Evolutionary conservation across 2,888 invertebrate species (phyloP), one percentile per base, ranked within the genome.

Genomic region (Oegoconia quadripuncta): DNA sequence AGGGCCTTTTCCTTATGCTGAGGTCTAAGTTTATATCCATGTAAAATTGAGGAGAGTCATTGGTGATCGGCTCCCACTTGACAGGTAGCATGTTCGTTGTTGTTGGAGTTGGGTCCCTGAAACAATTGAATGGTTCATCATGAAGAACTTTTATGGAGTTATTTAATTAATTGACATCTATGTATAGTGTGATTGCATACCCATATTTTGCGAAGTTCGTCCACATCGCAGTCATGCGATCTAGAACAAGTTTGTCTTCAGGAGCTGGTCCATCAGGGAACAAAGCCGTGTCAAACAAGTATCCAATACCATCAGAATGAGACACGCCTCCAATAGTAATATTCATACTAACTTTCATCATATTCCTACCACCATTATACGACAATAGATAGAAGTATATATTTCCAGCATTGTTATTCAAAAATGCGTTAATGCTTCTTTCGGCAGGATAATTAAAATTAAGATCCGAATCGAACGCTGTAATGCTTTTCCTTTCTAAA

Each of bases 201-300:
- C 74, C 58, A 29, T 62, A 68, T 56, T 80, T 82, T 0, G 56
- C 75, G 34, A 80, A 81, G 42, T 82, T 82, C 0, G 81, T 65
- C 81, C 81, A 82, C 61, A 82, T 57, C 0, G 62, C 60, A 0
- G 78, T 79, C 48, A 82, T 65, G 11, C 63, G 60, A 33, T 79
- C 65, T 17, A 74, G 59, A 0, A 62, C 40, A 1, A 69, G 34
- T 51, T 67, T 52, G 48, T 82, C 82, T 29, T 55, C 44, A 2
- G 37, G 15, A 1, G 50, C 45, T 0, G 53, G 48, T 7, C 31
- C 40, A 2, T 48, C 46, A 2, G 52, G 34, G 8, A 30, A 12
- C 4, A 15, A 16, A 0, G 6, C 5, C 22, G 35, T 47, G 23
- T 63, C 64, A 37, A 77, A 81, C 30, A 83, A 37, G 44, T 80